Base-by-base conservation (phyloP, 1,140 invertebrate species). In the Drosophila eugracilis region DNA sequence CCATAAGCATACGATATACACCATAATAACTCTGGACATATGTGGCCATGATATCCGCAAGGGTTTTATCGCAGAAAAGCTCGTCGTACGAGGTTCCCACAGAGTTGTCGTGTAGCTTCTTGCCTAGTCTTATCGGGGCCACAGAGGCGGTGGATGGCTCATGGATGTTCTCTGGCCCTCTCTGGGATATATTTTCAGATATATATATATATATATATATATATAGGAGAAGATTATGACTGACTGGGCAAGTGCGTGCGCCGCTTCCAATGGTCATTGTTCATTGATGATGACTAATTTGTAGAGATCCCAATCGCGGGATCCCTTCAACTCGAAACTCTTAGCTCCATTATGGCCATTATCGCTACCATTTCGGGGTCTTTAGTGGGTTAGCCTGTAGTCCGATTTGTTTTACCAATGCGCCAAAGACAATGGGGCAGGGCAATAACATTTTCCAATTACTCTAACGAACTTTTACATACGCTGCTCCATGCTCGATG, bases 331-430 rank as follows among this genome's bases (percentile, higher is more conserved):
- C 41, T 22, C 15, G 14, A 17, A 3, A 14, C 19, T 19, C 1
- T 2, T 12, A 42, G 21, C 34, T 17, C 57, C 52, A 60, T 66
- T 48, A 79, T 49, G 62, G 21, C 30, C 62, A 66, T 85, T 81
- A 81, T 77, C 50, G 66, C 69, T 65, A 57, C 69, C 77, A 81
- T 81, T 69, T 76, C 42, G 47, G 52, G 37, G 73, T 81, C 71
- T 84, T 75, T 83, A 73, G 74, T 44, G 48, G 28, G 41, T 12
- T n/a, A 0, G 48, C 41, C 15, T 45, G 73, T 71, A 48, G 65
- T 62, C 39, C 54, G 32, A 79, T 76, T 79, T 85, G 85, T 85
- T n/a, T n/a, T 73, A 79, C 69, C 76, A 55, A 55, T 62, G 60
- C 24, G 49, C 50, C 50, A 65, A 65, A 75, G 58, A 52, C 58